Conservation (phyloP, 1,140 invertebrate genomes). For the Drosophila baimaii region DNA sequence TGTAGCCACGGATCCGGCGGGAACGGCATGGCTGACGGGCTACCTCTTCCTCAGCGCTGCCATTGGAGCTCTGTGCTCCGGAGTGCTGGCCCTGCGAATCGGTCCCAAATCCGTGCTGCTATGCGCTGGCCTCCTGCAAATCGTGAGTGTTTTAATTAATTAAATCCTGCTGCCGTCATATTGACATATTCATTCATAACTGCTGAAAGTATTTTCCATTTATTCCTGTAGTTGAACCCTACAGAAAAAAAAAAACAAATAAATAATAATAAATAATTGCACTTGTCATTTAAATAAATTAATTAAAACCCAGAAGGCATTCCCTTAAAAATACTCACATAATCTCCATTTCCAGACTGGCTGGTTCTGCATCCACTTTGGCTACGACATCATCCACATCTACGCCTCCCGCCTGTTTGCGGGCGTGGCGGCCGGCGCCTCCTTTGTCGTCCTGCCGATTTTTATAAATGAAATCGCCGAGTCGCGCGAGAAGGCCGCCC, state of each 20-base stretch:
- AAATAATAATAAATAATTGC: too few species aligned
- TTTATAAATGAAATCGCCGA: slow-evolving; percentile 86
- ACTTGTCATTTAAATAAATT: background rate
- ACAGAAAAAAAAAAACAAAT: background rate
- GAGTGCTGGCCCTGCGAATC: slow-evolving; percentile 57
- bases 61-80: slow-evolving; percentile 59
- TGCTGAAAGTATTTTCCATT: background rate
- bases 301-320: background rate
- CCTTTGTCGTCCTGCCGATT: slow-evolving; percentile 85
- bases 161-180: background rate
- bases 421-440: slow-evolving; percentile 84
- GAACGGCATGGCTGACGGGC: slow-evolving; percentile 56
- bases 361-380: slow-evolving; percentile 81
- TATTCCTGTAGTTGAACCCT: background rate
- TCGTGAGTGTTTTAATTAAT: slow-evolving; percentile 50
- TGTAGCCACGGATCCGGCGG: slow-evolving; percentile 38
- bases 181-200: background rate
- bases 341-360: slow-evolving; percentile 20
- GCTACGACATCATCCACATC: slow-evolving; percentile 73
- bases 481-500: slow-evolving; percentile 51
- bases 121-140: slow-evolving; percentile 70
- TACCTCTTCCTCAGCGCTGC: slow-evolving; percentile 70
- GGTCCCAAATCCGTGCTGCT: slow-evolving; percentile 74
- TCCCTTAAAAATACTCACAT: background rate
- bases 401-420: slow-evolving; percentile 84